Conservation (phyloP, 1,140 invertebrate species). For the Pentalonia nigronervosa region DNA sequence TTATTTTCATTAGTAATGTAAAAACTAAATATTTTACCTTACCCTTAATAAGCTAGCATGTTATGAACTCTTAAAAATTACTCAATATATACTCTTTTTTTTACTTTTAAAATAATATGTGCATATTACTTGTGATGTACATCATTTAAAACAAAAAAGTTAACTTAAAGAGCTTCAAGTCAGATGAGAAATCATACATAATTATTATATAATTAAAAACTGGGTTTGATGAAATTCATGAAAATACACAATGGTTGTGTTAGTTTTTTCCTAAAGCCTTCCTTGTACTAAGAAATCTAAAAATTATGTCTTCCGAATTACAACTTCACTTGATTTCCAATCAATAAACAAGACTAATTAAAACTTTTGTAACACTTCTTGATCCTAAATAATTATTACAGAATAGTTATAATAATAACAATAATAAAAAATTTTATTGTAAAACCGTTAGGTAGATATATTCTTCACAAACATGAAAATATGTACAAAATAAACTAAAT, state of each 20-base stretch:
- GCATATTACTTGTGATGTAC: too few relatives aligned
- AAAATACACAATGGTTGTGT: background rate
- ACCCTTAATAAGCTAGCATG: background rate
- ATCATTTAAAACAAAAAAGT: too few relatives aligned
- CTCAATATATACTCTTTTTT: too few relatives aligned
- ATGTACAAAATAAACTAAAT: background rate
- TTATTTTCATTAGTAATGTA: background rate
- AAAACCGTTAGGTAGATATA: background rate
- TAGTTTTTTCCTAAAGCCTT: background rate
- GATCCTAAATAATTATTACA: background rate
- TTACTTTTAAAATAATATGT: background rate
- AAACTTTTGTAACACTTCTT: background rate
- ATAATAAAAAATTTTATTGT: background rate
- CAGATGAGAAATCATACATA: background rate
- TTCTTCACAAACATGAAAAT: background rate
- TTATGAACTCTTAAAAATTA: background rate
- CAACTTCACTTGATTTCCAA: background rate
- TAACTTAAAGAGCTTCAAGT: background rate
- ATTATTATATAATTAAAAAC: background rate
- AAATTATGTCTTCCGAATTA: background rate
- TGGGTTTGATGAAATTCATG: background rate
- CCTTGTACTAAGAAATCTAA: background rate
- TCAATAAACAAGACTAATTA: background rate
- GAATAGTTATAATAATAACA: too few relatives aligned
- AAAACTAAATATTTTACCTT: background rate